Percentiles rank a stretch among this genome's conserved stretches.
phyloP scores from a whole-genome alignment of 2,797 vertebrate species.

The Morelia viridis region DNA sequence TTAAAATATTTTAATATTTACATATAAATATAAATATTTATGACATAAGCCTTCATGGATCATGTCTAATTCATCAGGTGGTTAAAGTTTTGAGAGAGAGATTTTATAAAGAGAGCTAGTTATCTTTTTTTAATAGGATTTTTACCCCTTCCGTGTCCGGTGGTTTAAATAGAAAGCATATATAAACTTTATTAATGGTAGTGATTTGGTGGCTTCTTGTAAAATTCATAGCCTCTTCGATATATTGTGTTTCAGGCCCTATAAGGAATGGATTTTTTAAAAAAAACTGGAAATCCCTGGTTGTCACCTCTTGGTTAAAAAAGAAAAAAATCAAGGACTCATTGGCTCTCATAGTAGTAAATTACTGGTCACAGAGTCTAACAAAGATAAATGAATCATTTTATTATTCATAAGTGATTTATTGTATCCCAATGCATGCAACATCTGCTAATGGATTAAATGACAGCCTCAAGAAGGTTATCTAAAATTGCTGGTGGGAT shows the following conservation, averaged over 20 bases:
- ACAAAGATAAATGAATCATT: conserved; percentile 49
- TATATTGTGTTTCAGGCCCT: neutral
- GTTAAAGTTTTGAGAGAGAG: too few relatives aligned
- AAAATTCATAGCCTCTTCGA: neutral
- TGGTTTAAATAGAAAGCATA: too few relatives aligned
- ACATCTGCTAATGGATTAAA: conserved; percentile 48
- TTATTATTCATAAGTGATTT: conserved; percentile 51
- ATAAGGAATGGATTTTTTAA: neutral
- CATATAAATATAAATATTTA: too few relatives aligned
- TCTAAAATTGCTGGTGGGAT: conserved; percentile 37
- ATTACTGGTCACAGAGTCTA: conserved; percentile 28
- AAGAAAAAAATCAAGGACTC: neutral
- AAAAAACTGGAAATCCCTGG: neutral
- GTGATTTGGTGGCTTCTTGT: neutral
- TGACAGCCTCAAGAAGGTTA: conserved; percentile 57
- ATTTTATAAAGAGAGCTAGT: too few relatives aligned
- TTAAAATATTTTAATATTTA: too few relatives aligned
- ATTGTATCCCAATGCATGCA: conserved; percentile 41
- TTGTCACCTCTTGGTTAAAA: neutral
- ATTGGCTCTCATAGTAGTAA: neutral
- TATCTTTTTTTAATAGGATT: neutral
- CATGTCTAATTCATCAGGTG: too few relatives aligned
- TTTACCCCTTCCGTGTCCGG: neutral
- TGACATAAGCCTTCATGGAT: too few relatives aligned
- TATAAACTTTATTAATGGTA: too few relatives aligned